Percentiles rank a stretch among this genome's conserved stretches.
Conservation (phyloP, 2,888 invertebrate genomes). For the Papilio gigon region DNA sequence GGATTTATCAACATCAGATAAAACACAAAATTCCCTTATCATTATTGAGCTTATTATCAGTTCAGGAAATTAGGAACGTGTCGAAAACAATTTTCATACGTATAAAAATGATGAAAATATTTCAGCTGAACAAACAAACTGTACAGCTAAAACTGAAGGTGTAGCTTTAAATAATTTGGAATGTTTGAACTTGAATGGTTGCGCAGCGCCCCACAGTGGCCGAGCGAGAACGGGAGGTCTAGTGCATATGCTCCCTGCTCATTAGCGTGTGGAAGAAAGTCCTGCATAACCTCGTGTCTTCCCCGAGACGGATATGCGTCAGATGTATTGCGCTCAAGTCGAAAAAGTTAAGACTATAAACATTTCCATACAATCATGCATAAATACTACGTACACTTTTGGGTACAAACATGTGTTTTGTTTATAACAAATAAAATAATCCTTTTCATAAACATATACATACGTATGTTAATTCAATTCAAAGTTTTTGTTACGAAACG, state of each 20-base stretch:
- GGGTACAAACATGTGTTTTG: not conserved
- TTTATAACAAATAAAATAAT: not conserved
- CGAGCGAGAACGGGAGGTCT: too few relatives aligned
- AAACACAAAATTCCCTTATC: conserved; percentile 9
- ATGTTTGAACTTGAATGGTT: too few relatives aligned
- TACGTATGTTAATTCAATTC: not conserved
- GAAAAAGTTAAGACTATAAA: not conserved
- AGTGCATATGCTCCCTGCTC: too few relatives aligned
- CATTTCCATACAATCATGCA: not conserved
- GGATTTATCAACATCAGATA: conserved; percentile 13
- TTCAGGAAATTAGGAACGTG: conserved; percentile 5
- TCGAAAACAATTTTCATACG: conserved; percentile 6
- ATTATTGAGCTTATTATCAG: conserved; percentile 4
- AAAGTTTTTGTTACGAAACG: not conserved
- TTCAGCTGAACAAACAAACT: too few relatives aligned
- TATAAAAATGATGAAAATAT: too few relatives aligned
- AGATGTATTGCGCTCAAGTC: too few relatives aligned
- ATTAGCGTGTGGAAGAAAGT: too few relatives aligned
- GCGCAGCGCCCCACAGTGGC: too few relatives aligned
- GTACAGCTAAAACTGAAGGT: too few relatives aligned
- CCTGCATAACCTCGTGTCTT: too few relatives aligned
- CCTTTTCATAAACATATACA: not conserved
- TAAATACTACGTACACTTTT: not conserved
- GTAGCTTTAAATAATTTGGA: too few relatives aligned
- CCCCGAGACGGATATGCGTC: too few relatives aligned